Conservation (phyloP, 2,113 vertebrate genomes). For the Peucedramus taeniatus region DNA sequence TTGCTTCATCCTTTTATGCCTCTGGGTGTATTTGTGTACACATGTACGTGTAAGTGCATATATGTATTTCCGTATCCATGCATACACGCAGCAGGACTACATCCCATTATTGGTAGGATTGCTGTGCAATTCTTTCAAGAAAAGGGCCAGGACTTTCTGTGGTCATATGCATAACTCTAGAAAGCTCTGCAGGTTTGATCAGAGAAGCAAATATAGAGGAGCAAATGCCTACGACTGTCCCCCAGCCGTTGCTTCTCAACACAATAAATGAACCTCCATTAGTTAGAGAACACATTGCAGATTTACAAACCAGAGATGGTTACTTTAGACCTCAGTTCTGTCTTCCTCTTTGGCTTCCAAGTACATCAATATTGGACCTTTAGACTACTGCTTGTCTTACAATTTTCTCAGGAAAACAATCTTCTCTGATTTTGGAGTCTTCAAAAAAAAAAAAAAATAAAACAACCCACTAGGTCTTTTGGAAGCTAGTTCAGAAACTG, state of each 20-base stretch:
- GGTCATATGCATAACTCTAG: background rate
- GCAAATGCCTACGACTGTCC: background rate
- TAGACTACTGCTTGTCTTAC: background rate
- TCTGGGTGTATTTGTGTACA: background rate
- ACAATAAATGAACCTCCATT: background rate
- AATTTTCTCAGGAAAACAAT: background rate
- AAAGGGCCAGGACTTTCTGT: background rate
- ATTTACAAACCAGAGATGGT: background rate
- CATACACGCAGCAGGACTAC: background rate
- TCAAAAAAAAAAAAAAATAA: background rate
- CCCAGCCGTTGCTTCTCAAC: background rate
- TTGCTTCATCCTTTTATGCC: background rate
- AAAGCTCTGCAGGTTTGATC: background rate
- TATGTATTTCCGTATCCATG: background rate
- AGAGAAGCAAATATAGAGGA: background rate
- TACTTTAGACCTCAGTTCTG: background rate
- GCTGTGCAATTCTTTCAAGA: background rate
- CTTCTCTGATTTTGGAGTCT: background rate
- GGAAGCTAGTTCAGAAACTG: background rate
- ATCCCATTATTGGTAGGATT: background rate
- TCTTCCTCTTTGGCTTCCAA: background rate
- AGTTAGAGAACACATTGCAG: background rate
- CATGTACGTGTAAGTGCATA: accelerated
- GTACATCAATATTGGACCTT: accelerated
- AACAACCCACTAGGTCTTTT: background rate